phyloP scores from a whole-genome alignment of 2,113 vertebrate genomes.

The Brachypteracias leptosomus region DNA sequence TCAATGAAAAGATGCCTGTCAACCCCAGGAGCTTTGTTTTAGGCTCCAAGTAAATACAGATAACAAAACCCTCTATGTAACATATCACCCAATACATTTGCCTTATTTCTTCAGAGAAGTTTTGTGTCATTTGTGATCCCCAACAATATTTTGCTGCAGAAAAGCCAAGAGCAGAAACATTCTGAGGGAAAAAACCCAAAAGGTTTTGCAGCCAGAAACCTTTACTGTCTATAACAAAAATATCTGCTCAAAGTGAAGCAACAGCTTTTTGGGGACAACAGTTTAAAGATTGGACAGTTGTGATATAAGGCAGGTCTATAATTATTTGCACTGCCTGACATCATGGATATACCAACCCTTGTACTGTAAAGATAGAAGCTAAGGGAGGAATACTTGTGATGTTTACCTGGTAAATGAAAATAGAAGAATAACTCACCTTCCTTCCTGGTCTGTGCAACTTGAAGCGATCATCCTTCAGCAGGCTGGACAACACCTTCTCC shows the following conservation, averaged over 20 bases:
- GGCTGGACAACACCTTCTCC: conserved; percentile 80
- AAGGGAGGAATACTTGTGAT: neutral
- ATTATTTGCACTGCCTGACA: neutral
- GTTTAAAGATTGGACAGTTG: neutral
- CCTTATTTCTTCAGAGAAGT: neutral
- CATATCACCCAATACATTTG: neutral
- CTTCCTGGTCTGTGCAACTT: conserved; percentile 71
- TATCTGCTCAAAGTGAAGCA: neutral
- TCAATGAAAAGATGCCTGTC: neutral
- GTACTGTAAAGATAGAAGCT: neutral
- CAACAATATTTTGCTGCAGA: neutral
- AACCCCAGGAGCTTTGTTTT: neutral
- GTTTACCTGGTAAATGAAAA: neutral
- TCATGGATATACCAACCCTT: neutral
- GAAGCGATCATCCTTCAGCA: conserved; percentile 82
- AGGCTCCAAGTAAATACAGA: neutral
- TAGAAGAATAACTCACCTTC: conserved; percentile 80
- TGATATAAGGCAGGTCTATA: neutral
- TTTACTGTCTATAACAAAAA: neutral
- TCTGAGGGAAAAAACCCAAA: accelerated
- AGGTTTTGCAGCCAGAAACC: neutral
- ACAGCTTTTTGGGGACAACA: neutral
- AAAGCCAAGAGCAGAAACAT: neutral
- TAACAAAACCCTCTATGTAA: neutral
- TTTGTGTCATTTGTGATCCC: neutral